A percentile compares a stretch with the other conserved stretches of the same genome.
phyloP scores from a whole-genome alignment of 2,797 vertebrate species.

The Argentina silus region DNA sequence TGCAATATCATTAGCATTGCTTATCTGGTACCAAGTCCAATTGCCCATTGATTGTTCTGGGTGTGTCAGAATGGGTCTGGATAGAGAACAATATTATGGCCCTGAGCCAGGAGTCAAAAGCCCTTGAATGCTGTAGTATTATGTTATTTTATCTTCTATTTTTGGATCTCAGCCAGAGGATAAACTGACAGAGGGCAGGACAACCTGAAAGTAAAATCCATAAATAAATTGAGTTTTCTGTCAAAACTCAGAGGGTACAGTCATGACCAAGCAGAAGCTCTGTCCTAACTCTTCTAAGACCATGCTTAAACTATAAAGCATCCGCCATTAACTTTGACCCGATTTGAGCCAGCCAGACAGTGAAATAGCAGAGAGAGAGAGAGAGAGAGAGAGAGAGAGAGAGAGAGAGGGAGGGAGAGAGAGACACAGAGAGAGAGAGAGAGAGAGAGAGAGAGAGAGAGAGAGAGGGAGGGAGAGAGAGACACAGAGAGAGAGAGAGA shows the following conservation, averaged over 20 bases:
- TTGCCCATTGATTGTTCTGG: not conserved
- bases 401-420: no score
- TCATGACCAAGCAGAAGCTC: not conserved
- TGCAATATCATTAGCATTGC: not conserved
- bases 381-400: no score
- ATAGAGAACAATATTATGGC: not conserved
- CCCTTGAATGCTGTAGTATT: slow-evolving; percentile 3
- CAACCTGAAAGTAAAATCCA: slow-evolving; percentile 6
- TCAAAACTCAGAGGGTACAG: slow-evolving; percentile 5
- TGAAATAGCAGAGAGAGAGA: not conserved
- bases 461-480: no score
- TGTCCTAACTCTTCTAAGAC: not conserved
- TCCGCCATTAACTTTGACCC: not conserved
- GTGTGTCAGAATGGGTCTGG: not conserved
- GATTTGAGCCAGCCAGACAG: not conserved
- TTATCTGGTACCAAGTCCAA: not conserved
- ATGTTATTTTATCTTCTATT: not conserved
- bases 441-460: no score
- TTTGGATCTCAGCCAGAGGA: slow-evolving; percentile 12
- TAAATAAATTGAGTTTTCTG: slow-evolving; percentile 20
- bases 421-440: no score
- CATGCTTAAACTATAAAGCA: not conserved
- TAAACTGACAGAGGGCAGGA: slow-evolving; percentile 15
- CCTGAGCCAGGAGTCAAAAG: slow-evolving; percentile 8
- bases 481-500: no score